Conservation (phyloP, 2,113 vertebrate species). For the Saccopteryx leptura region DNA sequence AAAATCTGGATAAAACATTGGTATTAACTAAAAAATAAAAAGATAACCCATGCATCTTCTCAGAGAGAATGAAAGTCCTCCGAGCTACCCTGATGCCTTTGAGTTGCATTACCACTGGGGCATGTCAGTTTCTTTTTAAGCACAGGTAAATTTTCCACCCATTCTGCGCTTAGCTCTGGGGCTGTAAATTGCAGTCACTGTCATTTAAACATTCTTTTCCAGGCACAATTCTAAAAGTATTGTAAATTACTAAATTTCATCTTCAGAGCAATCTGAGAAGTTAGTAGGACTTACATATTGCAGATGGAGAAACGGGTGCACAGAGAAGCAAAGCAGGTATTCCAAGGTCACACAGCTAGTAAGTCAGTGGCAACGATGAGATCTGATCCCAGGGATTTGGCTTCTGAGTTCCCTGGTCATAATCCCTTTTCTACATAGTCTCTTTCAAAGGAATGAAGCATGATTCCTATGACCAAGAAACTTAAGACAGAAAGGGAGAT, state of each 20-base stretch:
- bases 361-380: neutral
- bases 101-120: neutral
- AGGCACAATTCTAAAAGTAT: neutral
- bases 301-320: neutral
- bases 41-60: neutral
- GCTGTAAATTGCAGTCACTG: neutral
- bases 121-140: neutral
- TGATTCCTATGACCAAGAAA: neutral
- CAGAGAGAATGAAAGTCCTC: neutral
- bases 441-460: conserved; percentile 17
- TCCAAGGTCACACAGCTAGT: neutral
- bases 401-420: neutral
- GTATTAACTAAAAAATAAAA: neutral
- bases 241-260: neutral
- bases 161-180: too few relatives aligned
- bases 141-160: neutral
- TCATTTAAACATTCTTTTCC: neutral
- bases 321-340: neutral
- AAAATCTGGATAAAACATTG: neutral
- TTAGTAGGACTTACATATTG: neutral
- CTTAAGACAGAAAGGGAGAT: neutral
- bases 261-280: neutral
- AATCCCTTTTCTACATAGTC: neutral
- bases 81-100: neutral
- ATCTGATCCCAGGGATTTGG: conserved; percentile 22